Conservation (phyloP, 2,113 vertebrate genomes). For the Columbina picui region DNA sequence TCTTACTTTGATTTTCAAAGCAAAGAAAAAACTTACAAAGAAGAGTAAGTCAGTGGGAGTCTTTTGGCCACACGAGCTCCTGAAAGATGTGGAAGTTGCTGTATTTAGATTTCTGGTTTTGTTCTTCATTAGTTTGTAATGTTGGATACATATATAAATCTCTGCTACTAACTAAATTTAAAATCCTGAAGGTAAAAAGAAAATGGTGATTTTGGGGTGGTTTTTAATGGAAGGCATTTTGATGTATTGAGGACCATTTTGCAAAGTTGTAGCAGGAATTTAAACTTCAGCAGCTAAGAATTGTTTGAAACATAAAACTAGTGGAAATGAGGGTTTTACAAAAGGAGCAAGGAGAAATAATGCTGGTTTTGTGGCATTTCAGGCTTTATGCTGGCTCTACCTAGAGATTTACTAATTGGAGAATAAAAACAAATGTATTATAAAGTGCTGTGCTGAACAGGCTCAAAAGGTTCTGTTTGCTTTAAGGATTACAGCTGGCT, state of each 20-base stretch:
- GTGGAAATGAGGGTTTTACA: not conserved
- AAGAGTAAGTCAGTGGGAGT: not conserved
- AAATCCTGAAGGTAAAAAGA: not conserved
- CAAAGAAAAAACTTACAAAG: not conserved
- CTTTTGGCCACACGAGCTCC: not conserved
- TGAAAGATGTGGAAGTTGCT: not conserved
- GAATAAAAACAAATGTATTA: not conserved
- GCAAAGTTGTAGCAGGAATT: not conserved
- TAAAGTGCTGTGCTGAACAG: not conserved
- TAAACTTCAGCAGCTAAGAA: not conserved
- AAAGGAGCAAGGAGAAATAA: not conserved
- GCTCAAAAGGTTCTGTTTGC: slow-evolving; percentile 5
- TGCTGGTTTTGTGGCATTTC: not conserved
- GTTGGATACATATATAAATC: not conserved
- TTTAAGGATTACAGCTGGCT: not conserved
- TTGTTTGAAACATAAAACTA: not conserved
- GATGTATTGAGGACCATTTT: not conserved
- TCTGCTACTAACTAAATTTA: not conserved
- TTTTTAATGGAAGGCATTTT: not conserved
- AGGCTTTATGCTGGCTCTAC: not conserved
- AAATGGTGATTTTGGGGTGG: not conserved
- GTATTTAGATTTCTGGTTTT: not conserved
- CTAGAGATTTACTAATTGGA: slow-evolving; percentile 18
- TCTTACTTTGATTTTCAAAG: not conserved
- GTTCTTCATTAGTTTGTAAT: not conserved